Evolutionary conservation across 2,113 vertebrate species (phyloP).

Genomic region (Lanius ludovicianus): DNA sequence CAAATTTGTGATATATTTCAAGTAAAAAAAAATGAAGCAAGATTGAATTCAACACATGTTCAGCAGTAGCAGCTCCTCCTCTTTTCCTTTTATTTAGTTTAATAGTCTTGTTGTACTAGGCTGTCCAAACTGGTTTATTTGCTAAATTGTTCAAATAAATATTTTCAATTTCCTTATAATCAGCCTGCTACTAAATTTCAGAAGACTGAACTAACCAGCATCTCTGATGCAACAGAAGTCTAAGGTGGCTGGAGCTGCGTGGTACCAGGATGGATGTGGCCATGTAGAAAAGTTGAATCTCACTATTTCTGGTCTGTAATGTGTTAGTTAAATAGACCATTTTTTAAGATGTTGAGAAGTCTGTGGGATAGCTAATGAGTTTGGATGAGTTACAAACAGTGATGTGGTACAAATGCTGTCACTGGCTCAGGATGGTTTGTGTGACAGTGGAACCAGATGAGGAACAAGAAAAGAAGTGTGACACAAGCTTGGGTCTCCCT

Average conservation of each 20-base stretch:
- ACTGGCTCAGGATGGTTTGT: background rate
- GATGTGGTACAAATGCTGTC: background rate
- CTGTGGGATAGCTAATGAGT: background rate
- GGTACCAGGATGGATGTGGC: background rate
- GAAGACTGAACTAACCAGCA: background rate
- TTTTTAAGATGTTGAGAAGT: background rate
- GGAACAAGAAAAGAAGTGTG: background rate
- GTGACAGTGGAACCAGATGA: background rate
- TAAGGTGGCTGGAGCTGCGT: background rate
- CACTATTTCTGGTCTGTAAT: background rate
- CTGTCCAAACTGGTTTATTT: background rate
- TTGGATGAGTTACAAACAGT: background rate
- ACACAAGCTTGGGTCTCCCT: background rate
- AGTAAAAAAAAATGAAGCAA: background rate
- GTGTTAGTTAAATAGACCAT: background rate
- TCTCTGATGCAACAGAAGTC: rapidly evolving
- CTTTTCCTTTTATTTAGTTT: background rate
- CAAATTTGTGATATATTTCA: background rate
- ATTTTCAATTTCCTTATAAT: background rate
- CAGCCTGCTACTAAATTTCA: background rate
- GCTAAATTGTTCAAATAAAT: background rate
- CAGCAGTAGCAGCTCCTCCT: background rate
- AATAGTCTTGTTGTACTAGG: background rate
- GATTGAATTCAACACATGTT: background rate
- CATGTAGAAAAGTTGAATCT: background rate